Evolutionary conservation across 2,113 vertebrate species (phyloP).

Genomic region (Macaca mulatta): DNA sequence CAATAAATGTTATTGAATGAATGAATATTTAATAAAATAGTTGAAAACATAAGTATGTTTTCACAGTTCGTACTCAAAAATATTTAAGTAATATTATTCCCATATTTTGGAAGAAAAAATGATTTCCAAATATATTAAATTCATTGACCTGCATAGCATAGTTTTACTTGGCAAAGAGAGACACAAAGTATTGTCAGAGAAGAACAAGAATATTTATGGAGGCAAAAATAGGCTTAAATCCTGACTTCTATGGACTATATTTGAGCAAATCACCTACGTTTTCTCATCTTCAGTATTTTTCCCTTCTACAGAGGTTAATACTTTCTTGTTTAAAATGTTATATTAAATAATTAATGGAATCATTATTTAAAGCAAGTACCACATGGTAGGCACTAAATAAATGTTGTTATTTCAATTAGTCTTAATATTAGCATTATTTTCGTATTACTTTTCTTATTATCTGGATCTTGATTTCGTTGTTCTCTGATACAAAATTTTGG

Average conservation of each 20-base stretch:
- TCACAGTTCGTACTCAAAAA: background rate
- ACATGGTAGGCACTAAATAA: background rate
- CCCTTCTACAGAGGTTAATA: background rate
- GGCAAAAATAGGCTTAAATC: background rate
- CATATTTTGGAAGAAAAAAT: background rate
- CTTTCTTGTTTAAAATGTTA: background rate
- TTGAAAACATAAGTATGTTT: background rate
- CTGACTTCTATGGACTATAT: background rate
- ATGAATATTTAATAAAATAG: background rate
- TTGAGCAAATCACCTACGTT: background rate
- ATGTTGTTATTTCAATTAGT: background rate
- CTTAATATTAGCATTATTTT: background rate
- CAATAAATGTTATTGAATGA: background rate
- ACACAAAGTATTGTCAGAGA: background rate
- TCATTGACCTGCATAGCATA: background rate
- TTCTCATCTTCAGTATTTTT: background rate
- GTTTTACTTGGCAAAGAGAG: background rate
- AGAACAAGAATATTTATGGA: background rate
- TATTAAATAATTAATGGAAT: no score
- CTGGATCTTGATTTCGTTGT: background rate
- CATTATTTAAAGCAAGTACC: background rate
- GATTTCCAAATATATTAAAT: background rate
- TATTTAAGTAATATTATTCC: background rate
- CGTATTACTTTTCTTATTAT: background rate
- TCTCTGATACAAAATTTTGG: background rate